Evolutionary conservation across 2,113 vertebrate genomes (phyloP).

Genomic region (Apistogramma diplotaenia): DNA sequence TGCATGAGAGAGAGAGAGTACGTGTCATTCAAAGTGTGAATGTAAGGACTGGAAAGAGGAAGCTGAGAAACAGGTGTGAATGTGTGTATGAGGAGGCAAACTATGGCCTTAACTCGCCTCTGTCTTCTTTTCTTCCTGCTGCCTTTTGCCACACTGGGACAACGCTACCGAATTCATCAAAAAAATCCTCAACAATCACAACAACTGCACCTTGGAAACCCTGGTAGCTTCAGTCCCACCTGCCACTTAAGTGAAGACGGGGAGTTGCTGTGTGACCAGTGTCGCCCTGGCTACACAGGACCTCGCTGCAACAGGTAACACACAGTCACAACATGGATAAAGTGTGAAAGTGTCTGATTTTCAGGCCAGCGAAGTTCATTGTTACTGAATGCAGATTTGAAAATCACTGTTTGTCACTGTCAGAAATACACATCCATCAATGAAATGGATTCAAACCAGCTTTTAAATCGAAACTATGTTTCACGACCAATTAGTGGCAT

Average conservation of each 20-base stretch:
- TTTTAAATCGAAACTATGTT: neutral
- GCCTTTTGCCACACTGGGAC: conserved; percentile 59
- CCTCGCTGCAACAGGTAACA: conserved; percentile 91
- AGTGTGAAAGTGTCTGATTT: neutral
- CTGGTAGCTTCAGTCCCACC: conserved; percentile 90
- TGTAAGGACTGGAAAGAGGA: conserved; percentile 13
- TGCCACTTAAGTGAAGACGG: conserved; percentile 82
- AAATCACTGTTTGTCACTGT: neutral
- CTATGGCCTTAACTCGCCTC: conserved; percentile 61
- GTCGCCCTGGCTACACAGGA: conserved; percentile 83
- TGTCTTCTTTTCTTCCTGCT: conserved; percentile 56
- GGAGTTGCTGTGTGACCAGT: conserved; percentile 87
- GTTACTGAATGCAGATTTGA: neutral
- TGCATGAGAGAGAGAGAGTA: neutral
- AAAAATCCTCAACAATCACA: conserved; percentile 49
- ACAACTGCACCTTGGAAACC: conserved; percentile 43
- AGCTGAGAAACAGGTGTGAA: conserved; percentile 15
- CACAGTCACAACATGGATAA: neutral
- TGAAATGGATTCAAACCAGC: neutral
- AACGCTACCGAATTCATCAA: conserved; percentile 47
- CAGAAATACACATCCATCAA: neutral
- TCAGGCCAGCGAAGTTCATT: neutral
- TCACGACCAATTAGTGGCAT: neutral
- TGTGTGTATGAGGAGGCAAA: conserved; percentile 9
- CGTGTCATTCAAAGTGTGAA: neutral